A percentile compares a stretch with the other conserved stretches of the same genome.
Evolutionary conservation across 2,888 invertebrate genomes (phyloP).

Genomic region (Hesperia comma): DNA sequence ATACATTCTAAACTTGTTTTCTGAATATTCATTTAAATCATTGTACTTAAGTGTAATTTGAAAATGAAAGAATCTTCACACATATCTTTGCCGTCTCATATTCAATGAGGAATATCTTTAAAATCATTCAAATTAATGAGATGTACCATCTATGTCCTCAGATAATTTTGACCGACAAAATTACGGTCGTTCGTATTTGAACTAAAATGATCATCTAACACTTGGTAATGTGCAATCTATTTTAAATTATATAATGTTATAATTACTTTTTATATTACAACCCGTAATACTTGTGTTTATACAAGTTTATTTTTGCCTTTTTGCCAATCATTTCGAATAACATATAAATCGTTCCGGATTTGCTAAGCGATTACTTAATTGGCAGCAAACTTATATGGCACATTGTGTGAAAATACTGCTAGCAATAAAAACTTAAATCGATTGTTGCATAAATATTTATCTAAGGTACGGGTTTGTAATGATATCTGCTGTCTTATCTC

Average conservation of each 20-base stretch:
- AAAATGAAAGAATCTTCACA: too few relatives aligned
- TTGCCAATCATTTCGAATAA: constrained; percentile 1
- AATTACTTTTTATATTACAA: neutral
- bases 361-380: constrained; percentile 26
- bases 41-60: too few relatives aligned
- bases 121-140: constrained; percentile 9
- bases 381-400: constrained; percentile 30
- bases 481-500: neutral
- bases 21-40: too few relatives aligned
- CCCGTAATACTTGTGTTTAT: too few relatives aligned
- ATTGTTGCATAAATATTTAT: constrained; percentile 34
- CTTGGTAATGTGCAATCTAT: neutral
- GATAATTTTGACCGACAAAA: too few relatives aligned
- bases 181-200: neutral
- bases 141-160: too few relatives aligned
- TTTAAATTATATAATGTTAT: neutral
- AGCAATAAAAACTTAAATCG: constrained; percentile 25
- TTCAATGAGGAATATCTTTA: neutral
- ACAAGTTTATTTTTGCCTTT: neutral
- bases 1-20: too few relatives aligned
- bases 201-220: neutral
- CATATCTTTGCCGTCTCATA: neutral
- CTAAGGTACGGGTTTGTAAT: constrained; percentile 25
- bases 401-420: constrained; percentile 31
- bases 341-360: constrained; percentile 13